A percentile compares a stretch with the other conserved stretches of the same genome.
Conservation (phyloP, 1,140 invertebrate genomes). For the Atopsyche davidsoni region DNA sequence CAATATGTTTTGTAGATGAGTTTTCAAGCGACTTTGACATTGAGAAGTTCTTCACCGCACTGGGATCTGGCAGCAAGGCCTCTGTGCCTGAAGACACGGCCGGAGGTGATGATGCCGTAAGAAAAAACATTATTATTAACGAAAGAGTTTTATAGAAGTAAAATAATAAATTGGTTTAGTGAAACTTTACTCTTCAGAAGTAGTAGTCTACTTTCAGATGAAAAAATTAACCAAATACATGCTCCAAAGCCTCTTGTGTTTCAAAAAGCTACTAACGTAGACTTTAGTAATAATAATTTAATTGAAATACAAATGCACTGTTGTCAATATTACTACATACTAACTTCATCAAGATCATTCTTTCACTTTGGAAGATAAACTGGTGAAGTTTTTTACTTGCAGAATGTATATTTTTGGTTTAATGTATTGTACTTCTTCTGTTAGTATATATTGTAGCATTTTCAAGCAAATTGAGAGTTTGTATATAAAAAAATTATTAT, state of each 20-base stretch:
- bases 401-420: too few relatives aligned
- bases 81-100: slow-evolving; percentile 59
- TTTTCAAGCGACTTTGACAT: slow-evolving; percentile 56
- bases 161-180: not conserved
- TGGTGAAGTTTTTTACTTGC: too few relatives aligned
- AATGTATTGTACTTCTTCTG: too few relatives aligned
- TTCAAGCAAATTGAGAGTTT: not conserved
- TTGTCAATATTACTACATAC: too few relatives aligned
- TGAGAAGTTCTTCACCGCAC: slow-evolving; percentile 60
- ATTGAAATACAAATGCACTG: too few relatives aligned
- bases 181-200: not conserved
- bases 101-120: slow-evolving; percentile 59
- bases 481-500: not conserved
- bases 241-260: too few relatives aligned
- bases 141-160: not conserved
- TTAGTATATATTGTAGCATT: too few relatives aligned
- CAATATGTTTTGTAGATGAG: slow-evolving; percentile 48
- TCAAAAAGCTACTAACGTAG: too few relatives aligned
- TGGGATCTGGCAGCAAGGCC: slow-evolving; percentile 60
- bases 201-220: not conserved
- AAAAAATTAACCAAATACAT: not conserved
- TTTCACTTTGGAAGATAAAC: too few relatives aligned
- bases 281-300: too few relatives aligned
- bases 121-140: not conserved
- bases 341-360: too few relatives aligned